These are phyloP conservation scores for Tenthredo mesomela DNA, from an alignment of 2,888 invertebrate genomes.

Conservation along the genomic window DNA sequence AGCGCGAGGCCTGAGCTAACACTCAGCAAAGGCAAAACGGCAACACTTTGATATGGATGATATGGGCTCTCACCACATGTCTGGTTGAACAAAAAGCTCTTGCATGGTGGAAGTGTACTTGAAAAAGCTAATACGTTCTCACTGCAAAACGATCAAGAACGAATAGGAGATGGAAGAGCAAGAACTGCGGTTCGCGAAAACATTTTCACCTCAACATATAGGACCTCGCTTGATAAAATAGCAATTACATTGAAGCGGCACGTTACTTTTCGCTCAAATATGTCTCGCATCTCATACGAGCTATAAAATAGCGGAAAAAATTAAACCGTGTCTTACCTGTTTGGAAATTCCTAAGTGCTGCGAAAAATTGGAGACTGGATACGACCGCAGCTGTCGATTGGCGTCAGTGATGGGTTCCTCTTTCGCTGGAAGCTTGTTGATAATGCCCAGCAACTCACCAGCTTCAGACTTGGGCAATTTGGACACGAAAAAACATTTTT, in stretches of 20 bases:
- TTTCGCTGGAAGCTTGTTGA: not conserved
- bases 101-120: not conserved
- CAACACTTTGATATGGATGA: not conserved
- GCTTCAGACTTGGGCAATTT: not conserved
- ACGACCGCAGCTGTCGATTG: not conserved
- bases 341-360: conserved; percentile 22
- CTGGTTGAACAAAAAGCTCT: not conserved
- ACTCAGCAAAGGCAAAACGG: not conserved
- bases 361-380: not conserved
- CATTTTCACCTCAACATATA: not conserved
- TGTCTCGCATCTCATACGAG: not conserved
- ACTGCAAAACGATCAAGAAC: not conserved
- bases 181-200: not conserved
- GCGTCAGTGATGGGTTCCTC: not conserved
- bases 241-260: not conserved
- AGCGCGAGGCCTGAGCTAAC: not conserved
- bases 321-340: conserved; percentile 18
- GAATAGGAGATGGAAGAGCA: not conserved
- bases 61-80: not conserved
- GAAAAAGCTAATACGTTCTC: not conserved
- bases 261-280: conserved; percentile 3
- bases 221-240: not conserved
- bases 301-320: not conserved
- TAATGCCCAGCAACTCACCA: not conserved
- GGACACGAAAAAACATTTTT: not conserved